phyloP scores from a whole-genome alignment of 2,888 invertebrate species.

The Danaus chrysippus region DNA sequence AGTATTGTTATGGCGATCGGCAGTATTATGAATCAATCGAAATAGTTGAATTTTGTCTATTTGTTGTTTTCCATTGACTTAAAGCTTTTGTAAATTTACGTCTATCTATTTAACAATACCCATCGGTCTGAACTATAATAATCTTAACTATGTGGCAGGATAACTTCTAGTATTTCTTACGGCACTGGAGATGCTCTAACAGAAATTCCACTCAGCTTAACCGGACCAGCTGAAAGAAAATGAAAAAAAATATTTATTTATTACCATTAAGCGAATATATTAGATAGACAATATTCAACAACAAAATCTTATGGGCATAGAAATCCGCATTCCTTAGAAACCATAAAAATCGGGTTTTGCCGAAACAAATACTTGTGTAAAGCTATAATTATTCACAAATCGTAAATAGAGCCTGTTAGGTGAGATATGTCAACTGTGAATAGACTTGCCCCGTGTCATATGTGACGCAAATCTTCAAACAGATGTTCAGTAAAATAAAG shows the following conservation, averaged over 20 bases:
- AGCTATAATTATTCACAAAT: conserved; percentile 32
- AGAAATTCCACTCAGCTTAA: conserved; percentile 33
- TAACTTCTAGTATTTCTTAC: conserved; percentile 30
- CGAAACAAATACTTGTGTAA: conserved; percentile 24
- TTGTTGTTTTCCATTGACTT: background rate
- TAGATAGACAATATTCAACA: conserved; percentile 13
- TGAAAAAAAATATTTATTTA: conserved; percentile 18
- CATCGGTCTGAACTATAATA: conserved; percentile 30
- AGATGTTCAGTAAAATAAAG: conserved; percentile 3
- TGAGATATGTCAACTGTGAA: conserved; percentile 30
- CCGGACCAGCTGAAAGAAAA: conserved; percentile 40
- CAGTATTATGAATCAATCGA: background rate
- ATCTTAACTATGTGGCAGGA: conserved; percentile 22
- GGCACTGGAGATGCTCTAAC: conserved; percentile 31
- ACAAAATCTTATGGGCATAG: conserved; percentile 17
- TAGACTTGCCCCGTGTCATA: conserved; percentile 24
- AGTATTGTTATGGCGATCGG: conserved; percentile 2
- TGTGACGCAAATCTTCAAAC: conserved; percentile 24
- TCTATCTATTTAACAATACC: conserved; percentile 25
- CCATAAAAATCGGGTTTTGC: conserved; percentile 34
- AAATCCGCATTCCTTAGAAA: conserved; percentile 36
- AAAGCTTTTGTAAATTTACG: conserved; percentile 2
- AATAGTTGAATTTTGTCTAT: background rate
- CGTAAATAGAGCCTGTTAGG: conserved; percentile 26
- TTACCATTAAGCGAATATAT: conserved; percentile 4